Base-by-base conservation (phyloP, 1,140 invertebrate species). In the Drosophila leontia region DNA sequence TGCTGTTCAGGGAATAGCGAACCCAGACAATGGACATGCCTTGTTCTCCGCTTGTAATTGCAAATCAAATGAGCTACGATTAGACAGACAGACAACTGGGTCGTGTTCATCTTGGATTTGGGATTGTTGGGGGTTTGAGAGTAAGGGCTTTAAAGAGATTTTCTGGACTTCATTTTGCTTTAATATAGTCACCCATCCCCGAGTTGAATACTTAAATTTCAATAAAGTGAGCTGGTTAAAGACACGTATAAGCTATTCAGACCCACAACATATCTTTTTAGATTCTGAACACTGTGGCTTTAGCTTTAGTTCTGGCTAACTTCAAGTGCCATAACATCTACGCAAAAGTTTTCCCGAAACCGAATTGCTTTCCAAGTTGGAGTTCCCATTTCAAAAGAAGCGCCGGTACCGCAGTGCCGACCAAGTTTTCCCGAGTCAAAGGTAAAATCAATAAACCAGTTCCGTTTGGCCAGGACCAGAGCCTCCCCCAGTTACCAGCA, bases 381-480 rank as follows among this genome's bases (percentile, higher is more conserved):
- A 17, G 65, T 42, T 50, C 19, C 34, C 29, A 13, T 32, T 51
- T 72, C 68, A 37, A 41, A 65, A 64, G 48, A 50, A 41, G 53
- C 19, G 3, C n/a, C 12, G 26, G 61, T 4, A 59, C 51, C 60
- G 23, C 51, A 65, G 50, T 44, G 17, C 32, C 53, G 37, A 37
- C 37, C 70, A 72, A 72, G 67, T 72, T 72, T 51, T 51, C 15
- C 34, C 55, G 15, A 78, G 64, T 44, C 63, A 62, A 68, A 62
- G 80, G 47, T 60, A 76, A 82, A 86, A 86, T 86, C 83, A 83
- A 86, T 86, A 86, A 86, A 67, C 64, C 68, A 82, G 60, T 56
- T 55, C 64, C 65, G 70, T 62, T 80, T 60, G 64, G 71, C 35
- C 48, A 29, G 26, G 8, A 50, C 45, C 67, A 41, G 45, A 57